phyloP scores from a whole-genome alignment of 2,888 invertebrate species.

The Hanleya hanleyi region DNA sequence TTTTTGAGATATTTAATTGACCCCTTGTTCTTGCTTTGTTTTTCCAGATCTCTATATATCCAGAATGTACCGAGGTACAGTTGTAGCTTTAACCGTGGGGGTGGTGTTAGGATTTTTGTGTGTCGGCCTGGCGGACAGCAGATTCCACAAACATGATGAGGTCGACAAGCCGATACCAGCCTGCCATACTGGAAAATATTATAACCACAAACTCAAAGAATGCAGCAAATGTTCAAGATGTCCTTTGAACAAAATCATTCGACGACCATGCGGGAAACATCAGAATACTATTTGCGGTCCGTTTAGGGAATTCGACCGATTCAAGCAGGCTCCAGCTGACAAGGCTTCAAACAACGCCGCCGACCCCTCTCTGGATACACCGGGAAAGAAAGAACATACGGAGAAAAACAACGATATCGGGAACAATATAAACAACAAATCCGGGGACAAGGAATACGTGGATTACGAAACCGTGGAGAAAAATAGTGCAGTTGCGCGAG shows the following conservation, averaged over 20 bases:
- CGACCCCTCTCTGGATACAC: too few species aligned
- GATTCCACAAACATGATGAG: not conserved
- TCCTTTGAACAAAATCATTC: not conserved
- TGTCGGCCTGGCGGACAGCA: not conserved
- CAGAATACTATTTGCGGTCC: not conserved
- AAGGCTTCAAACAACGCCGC: too few species aligned
- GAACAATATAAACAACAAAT: not conserved
- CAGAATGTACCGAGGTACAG: too few species aligned
- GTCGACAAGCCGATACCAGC: not conserved
- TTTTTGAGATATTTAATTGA: too few species aligned
- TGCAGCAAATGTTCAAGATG: not conserved
- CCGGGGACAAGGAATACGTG: too few species aligned
- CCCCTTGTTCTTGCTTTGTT: too few species aligned
- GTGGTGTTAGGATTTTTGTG: not conserved
- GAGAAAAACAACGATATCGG: not conserved
- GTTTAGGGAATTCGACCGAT: not conserved
- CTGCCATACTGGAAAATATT: not conserved
- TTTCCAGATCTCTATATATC: too few species aligned
- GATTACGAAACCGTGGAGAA: not conserved
- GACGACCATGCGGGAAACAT: not conserved
- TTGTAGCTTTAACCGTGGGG: too few species aligned
- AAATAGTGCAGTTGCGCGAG: not conserved
- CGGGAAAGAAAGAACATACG: not conserved
- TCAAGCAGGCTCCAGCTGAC: not conserved
- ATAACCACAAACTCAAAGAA: not conserved